Conservation (phyloP, 2,888 invertebrate genomes). For the Leptopilina drosophilae region DNA sequence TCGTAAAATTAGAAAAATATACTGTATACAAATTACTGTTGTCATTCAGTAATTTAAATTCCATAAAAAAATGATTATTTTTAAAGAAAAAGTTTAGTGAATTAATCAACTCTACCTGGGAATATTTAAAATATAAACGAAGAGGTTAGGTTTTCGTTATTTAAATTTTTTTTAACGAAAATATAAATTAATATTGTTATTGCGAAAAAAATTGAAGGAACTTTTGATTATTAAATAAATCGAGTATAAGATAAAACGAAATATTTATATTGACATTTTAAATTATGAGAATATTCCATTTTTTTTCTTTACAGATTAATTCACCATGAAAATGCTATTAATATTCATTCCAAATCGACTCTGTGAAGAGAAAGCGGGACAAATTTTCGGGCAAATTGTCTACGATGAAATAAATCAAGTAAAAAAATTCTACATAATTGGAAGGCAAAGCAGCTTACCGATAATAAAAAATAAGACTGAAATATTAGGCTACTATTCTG, state of each 20-base stretch:
- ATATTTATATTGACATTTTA: neutral
- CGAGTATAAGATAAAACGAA: neutral
- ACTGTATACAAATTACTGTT: neutral
- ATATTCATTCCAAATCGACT: conserved; percentile 50
- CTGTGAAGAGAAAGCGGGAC: conserved; percentile 46
- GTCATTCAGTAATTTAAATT: neutral
- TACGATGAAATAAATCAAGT: conserved; percentile 45
- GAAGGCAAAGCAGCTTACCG: conserved; percentile 13
- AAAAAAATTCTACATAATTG: conserved; percentile 50
- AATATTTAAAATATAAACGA: neutral
- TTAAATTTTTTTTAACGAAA: too few relatives aligned
- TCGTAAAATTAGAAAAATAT: too few relatives aligned
- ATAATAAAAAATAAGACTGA: conserved; percentile 42
- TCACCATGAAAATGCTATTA: conserved; percentile 21
- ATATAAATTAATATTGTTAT: too few relatives aligned
- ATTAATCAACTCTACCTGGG: too few relatives aligned
- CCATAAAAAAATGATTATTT: neutral
- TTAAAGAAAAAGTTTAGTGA: neutral
- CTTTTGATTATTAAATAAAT: neutral
- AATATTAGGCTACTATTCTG: conserved; percentile 51
- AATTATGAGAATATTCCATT: neutral
- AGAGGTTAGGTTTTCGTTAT: neutral
- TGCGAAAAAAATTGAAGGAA: neutral
- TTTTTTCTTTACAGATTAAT: too few relatives aligned
- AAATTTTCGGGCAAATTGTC: conserved; percentile 49